Conservation (phyloP, 1,140 invertebrate species). For the Rhyacophila brunnea region DNA sequence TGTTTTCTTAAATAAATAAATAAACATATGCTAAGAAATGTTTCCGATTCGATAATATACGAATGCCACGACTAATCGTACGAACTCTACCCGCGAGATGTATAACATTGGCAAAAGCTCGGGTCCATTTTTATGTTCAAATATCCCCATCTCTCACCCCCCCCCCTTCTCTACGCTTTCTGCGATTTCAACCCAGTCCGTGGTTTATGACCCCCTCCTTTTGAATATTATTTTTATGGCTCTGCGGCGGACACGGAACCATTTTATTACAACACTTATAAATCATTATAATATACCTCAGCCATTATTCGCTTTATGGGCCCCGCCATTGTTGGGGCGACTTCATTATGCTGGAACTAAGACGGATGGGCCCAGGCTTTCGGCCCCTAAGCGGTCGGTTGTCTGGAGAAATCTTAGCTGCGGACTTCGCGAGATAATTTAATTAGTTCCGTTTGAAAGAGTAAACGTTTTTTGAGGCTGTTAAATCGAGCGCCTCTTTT, state of each 20-base stretch:
- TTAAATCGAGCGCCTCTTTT: neutral
- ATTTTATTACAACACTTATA: conserved; percentile 35
- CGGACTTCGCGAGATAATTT: neutral
- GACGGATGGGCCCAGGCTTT: neutral
- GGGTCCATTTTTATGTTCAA: conserved; percentile 20
- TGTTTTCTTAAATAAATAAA: too few relatives aligned
- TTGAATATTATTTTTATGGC: conserved; percentile 36
- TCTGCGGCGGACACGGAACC: conserved; percentile 26
- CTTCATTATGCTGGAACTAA: conserved; percentile 18
- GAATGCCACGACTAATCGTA: neutral
- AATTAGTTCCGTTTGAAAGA: neutral
- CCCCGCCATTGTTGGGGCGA: conserved; percentile 18
- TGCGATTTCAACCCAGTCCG: neutral
- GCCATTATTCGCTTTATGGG: conserved; percentile 27
- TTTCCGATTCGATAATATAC: neutral
- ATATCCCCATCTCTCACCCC: conserved; percentile 7
- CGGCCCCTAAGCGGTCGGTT: neutral
- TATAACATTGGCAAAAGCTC: conserved; percentile 11
- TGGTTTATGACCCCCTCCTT: conserved; percentile 28
- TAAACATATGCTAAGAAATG: too few relatives aligned
- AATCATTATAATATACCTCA: conserved; percentile 32
- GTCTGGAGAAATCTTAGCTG: neutral
- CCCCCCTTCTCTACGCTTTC: neutral
- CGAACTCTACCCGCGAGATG: neutral
- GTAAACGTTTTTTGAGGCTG: neutral